Base-by-base conservation (phyloP, 2,797 vertebrate genomes). In the Leptodactylus fallax region DNA sequence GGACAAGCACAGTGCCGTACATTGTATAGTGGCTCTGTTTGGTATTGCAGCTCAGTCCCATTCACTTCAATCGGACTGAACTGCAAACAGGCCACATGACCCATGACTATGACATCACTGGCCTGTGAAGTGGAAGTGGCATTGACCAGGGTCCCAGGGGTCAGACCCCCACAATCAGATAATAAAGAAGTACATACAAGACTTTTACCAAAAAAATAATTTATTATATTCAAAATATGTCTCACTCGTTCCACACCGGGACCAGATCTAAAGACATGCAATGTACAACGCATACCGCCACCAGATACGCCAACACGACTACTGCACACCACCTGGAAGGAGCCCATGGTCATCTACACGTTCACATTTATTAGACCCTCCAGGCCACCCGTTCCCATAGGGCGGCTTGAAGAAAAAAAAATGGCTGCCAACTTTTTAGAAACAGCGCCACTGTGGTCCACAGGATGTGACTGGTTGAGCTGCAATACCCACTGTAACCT, bases 221-320 rank as follows among this genome's bases (percentile, higher is more conserved):
- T 87, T 83, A 82, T 82, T 87, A 78, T 77, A 55, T 56, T 79
- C 77, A 87, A 87, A 87, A 83, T 82, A 53, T 19, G 47, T 78
- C 49, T 61, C 58, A 65, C 61, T 23, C 21, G 16, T 53, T 6
- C 27, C 16, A 81, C 7, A 71, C 25, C 55, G 8, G 13, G 2
- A 36, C 12, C n/a, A 69, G 23, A 1, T 55, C 51, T 79, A n/a
- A 72, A 19, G 17, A 36, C 65, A 74, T 60, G 85, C 79, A 60
- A 49, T 27, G 47, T 25, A n/a, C 10, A 61, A 60, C 56, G 27
- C 4, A 45, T 25, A 1, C 12, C 10, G 36, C 60, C 79, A 25
- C 27, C 58, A 13, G 19, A 61, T 8, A 13, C 21, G 7, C 60
- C 60, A n/a, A 6, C 36, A 36, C 1, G 36, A 47, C 1, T 5